Conservation (phyloP, 2,113 vertebrate genomes). For the Vidua chalybeata region DNA sequence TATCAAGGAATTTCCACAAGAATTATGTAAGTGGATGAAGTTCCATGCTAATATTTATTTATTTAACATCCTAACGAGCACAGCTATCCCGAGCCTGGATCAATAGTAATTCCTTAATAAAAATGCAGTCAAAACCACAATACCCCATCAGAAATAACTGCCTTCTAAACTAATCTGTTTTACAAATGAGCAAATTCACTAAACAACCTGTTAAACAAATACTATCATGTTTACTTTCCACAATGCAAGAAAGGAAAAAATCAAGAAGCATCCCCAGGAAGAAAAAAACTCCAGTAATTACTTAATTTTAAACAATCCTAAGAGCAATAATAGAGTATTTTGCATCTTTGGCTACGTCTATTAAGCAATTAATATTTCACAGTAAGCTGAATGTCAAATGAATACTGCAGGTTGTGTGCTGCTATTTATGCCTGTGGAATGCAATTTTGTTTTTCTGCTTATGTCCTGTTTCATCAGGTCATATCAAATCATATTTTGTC, state of each 20-base stretch:
- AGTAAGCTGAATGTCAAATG: conserved; percentile 26
- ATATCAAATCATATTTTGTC: conserved; percentile 20
- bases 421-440: conserved; percentile 8
- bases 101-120: background rate
- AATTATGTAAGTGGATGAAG: background rate
- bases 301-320: background rate
- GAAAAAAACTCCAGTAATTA: background rate
- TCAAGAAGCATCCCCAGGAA: background rate
- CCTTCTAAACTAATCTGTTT: background rate
- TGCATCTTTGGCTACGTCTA: background rate
- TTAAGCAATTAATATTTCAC: background rate
- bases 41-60: background rate
- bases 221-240: background rate
- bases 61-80: background rate
- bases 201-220: background rate
- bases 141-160: background rate
- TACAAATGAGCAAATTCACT: background rate
- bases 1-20: background rate
- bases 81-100: background rate
- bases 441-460: conserved; percentile 22
- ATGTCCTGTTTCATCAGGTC: conserved; percentile 56
- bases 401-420: conserved; percentile 18
- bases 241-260: background rate
- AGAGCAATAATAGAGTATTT: background rate
- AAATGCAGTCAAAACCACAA: background rate